These are phyloP conservation scores for Eulemur rubriventer DNA, from an alignment of 2,797 vertebrate genomes.

Conservation along the genomic window DNA sequence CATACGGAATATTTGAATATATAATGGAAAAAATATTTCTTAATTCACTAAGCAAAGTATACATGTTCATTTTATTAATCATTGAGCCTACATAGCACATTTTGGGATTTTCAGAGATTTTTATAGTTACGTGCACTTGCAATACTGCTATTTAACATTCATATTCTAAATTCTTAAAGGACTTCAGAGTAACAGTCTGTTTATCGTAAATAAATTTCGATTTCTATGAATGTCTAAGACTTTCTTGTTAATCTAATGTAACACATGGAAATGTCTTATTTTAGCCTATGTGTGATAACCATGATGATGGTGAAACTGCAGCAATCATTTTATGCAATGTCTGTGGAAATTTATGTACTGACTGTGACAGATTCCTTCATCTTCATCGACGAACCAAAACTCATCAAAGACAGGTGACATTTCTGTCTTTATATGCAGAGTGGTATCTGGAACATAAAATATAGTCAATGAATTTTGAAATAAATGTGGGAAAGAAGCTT, in stretches of 20 bases:
- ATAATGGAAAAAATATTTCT: not conserved
- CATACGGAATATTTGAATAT: not conserved
- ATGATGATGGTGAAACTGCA: slow-evolving; percentile 98
- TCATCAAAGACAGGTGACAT: slow-evolving; percentile 96
- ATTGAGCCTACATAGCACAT: not conserved
- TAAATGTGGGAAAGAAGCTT: not conserved
- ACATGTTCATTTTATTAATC: slow-evolving; percentile 13
- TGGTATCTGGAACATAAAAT: not conserved
- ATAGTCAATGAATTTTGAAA: not conserved
- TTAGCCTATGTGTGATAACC: slow-evolving; percentile 99
- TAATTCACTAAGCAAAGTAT: slow-evolving; percentile 28
- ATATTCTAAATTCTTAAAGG: slow-evolving; percentile 47
- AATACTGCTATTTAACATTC: slow-evolving; percentile 15
- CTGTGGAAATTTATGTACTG: slow-evolving; percentile 98
- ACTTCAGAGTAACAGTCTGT: not conserved
- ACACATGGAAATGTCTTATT: not conserved
- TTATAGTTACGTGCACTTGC: not conserved
- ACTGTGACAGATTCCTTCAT: slow-evolving; percentile 98
- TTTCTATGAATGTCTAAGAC: not conserved
- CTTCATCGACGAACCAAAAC: slow-evolving; percentile 97
- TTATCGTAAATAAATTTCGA: not conserved
- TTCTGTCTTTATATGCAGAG: not conserved
- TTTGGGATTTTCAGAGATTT: not conserved
- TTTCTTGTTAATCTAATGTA: not conserved
- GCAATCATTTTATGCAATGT: slow-evolving; percentile 98